Conservation (phyloP, 2,888 invertebrate species). For the Dryadula phaetusa region DNA sequence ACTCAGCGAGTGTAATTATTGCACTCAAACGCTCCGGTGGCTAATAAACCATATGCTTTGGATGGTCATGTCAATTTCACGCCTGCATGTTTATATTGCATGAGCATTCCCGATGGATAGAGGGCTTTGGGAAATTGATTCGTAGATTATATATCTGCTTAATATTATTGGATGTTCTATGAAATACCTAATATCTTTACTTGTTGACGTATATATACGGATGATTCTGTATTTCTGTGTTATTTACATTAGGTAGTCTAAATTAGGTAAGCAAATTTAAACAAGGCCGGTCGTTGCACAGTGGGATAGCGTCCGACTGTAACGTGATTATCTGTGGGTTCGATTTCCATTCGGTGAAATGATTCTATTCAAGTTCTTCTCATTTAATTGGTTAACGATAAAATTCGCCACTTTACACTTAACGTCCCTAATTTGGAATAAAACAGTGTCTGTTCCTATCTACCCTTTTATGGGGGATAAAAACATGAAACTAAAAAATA, state of each 20-base stretch:
- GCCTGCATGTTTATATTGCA: slow-evolving; percentile 24
- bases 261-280: background rate
- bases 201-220: background rate
- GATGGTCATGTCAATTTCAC: slow-evolving; percentile 31
- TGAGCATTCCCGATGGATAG: slow-evolving; percentile 1
- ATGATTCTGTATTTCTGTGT: background rate
- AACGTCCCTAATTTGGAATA: too few relatives aligned
- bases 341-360: too few relatives aligned
- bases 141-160: background rate
- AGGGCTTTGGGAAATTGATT: slow-evolving; percentile 10
- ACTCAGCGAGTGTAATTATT: slow-evolving; percentile 23
- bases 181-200: background rate
- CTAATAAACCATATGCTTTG: slow-evolving; percentile 21
- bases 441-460: too few relatives aligned
- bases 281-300: too few relatives aligned
- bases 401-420: too few relatives aligned
- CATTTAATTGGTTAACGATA: too few relatives aligned
- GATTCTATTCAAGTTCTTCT: too few relatives aligned
- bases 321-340: too few relatives aligned
- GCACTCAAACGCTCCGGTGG: slow-evolving; percentile 24
- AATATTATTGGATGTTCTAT: background rate
- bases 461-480: too few relatives aligned
- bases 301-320: too few relatives aligned
- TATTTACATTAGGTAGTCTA: background rate
- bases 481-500: too few relatives aligned